These are phyloP conservation scores for Emmelina monodactyla DNA, from an alignment of 2,888 invertebrate species.

Conservation along the genomic window DNA sequence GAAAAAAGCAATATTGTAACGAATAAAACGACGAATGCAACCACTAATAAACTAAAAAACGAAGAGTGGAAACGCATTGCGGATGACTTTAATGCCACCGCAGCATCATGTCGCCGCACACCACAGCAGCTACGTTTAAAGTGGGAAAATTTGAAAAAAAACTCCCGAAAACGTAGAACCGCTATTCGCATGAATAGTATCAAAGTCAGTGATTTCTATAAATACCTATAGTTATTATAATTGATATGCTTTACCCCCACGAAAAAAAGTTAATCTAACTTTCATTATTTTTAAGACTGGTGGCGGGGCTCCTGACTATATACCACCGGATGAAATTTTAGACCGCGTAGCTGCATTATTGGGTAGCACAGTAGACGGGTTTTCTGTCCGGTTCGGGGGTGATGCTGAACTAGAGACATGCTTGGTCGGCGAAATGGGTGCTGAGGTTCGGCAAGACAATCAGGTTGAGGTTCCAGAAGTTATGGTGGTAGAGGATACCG, in stretches of 20 bases:
- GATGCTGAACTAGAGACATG: slow-evolving; percentile 8
- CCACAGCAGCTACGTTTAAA: slow-evolving; percentile 13
- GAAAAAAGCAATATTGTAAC: slow-evolving; percentile 8
- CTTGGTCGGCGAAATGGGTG: background rate
- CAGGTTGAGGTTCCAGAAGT: slow-evolving; percentile 1
- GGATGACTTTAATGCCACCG: slow-evolving; percentile 9
- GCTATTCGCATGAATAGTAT: slow-evolving; percentile 5
- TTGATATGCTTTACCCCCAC: too few relatives aligned
- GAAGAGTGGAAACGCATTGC: slow-evolving; percentile 12
- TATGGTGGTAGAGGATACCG: slow-evolving; percentile 2
- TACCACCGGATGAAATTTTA: slow-evolving; percentile 14
- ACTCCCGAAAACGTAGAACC: slow-evolving; percentile 9
- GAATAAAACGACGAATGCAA: slow-evolving; percentile 13
- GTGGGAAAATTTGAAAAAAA: slow-evolving; percentile 17
- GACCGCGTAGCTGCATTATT: slow-evolving; percentile 14
- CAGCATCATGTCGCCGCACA: slow-evolving; percentile 8
- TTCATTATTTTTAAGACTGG: slow-evolving; percentile 15
- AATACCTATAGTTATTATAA: too few relatives aligned
- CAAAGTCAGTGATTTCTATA: background rate
- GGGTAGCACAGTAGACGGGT: slow-evolving; percentile 13
- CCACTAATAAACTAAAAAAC: slow-evolving; percentile 13
- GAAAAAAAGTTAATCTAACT: too few relatives aligned
- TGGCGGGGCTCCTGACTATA: slow-evolving; percentile 13
- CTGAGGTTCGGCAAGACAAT: background rate
- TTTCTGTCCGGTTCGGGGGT: slow-evolving; percentile 13